A percentile compares a stretch with the other conserved stretches of the same genome.
phyloP scores from a whole-genome alignment of 2,113 vertebrate species.

The Mus spicilegus region DNA sequence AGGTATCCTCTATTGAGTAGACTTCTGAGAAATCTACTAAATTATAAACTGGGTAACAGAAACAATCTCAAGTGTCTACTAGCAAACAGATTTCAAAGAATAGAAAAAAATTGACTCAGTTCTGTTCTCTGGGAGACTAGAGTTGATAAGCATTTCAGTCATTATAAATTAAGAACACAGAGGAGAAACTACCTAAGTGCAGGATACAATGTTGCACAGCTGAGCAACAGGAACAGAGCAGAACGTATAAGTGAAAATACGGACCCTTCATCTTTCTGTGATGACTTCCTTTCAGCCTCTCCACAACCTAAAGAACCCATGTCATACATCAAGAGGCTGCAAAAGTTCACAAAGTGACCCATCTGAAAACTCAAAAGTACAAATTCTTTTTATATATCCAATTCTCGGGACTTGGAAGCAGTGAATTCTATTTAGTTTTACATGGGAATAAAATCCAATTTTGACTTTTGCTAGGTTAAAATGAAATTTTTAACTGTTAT shows the following conservation, averaged over 20 bases:
- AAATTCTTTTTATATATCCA: constrained; percentile 6
- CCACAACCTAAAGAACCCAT: neutral
- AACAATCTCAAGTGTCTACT: constrained; percentile 18
- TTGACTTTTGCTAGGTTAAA: constrained; percentile 57
- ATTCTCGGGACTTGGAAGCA: neutral
- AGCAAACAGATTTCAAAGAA: constrained; percentile 20
- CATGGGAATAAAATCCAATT: constrained; percentile 3
- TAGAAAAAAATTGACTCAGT: constrained; percentile 19
- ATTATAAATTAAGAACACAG: constrained; percentile 1
- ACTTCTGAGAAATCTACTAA: constrained; percentile 49
- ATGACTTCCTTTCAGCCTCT: neutral
- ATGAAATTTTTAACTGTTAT: constrained; percentile 57
- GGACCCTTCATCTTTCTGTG: constrained; percentile 37
- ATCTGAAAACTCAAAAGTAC: neutral
- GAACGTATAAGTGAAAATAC: neutral
- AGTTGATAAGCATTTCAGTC: neutral
- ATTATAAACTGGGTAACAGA: constrained; percentile 33
- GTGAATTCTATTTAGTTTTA: constrained; percentile 48
- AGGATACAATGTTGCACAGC: neutral
- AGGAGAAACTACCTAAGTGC: neutral
- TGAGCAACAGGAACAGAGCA: neutral
- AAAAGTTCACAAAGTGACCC: constrained; percentile 11
- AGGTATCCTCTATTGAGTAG: neutral
- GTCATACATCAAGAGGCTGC: constrained; percentile 22
- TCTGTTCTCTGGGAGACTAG: constrained; percentile 35